Evolutionary conservation across 2,113 vertebrate species (phyloP).

Genomic region (Neolamprologus fasciatus): DNA sequence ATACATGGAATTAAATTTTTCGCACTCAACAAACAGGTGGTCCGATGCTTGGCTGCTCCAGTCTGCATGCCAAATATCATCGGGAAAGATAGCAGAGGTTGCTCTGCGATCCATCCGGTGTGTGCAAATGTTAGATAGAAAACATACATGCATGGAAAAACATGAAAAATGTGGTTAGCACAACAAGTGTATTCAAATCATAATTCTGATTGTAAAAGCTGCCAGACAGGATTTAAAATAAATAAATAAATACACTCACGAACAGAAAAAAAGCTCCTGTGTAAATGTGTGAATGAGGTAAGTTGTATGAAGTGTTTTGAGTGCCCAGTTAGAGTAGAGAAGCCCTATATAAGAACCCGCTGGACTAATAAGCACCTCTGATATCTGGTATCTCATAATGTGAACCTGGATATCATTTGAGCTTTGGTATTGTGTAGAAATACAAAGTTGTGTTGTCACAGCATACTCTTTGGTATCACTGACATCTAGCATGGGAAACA

Average conservation of each 20-base stretch:
- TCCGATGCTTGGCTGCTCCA: not conserved
- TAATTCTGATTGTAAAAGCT: not conserved
- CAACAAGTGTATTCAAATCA: not conserved
- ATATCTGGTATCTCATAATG: not conserved
- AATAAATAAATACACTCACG: not conserved
- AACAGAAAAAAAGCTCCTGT: not conserved
- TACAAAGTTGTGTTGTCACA: not conserved
- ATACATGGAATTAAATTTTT: not conserved
- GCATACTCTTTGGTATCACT: not conserved
- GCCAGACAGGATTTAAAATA: not conserved
- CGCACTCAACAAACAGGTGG: not conserved
- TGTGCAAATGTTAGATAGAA: not conserved
- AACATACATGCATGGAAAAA: not conserved
- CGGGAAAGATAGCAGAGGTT: not conserved
- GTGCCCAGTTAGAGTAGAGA: not conserved
- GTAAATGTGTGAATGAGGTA: not conserved
- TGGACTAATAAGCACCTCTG: not conserved
- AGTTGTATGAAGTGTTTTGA: fast-evolving
- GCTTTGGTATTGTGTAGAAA: not conserved
- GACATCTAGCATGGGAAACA: not conserved
- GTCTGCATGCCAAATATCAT: not conserved
- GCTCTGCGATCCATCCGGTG: not conserved
- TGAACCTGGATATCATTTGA: not conserved
- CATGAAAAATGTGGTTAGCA: not conserved
- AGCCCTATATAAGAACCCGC: not conserved